These are phyloP conservation scores for Tetrax tetrax DNA, from an alignment of 2,113 vertebrate species.

Conservation along the genomic window DNA sequence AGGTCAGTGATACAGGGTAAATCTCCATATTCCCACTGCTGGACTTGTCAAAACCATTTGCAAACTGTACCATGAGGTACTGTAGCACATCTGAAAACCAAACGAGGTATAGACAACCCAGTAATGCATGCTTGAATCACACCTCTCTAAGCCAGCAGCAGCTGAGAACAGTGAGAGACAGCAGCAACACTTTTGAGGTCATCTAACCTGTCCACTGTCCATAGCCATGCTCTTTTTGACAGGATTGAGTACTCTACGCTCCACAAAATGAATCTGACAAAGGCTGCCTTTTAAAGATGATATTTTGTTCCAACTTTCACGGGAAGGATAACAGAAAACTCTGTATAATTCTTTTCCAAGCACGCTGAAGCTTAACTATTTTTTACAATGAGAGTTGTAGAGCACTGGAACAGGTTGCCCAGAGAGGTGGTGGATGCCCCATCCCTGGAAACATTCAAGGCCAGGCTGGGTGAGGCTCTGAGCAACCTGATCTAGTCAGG, in stretches of 20 bases:
- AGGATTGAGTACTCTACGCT: background rate
- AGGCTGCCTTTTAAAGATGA: background rate
- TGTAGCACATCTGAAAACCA: background rate
- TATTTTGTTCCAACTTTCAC: background rate
- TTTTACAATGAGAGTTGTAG: no score
- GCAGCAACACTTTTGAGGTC: background rate
- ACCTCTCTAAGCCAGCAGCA: background rate
- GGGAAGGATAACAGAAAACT: background rate
- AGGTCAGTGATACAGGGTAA: background rate
- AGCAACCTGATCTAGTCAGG: no score
- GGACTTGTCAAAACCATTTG: background rate
- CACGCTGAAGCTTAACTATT: background rate
- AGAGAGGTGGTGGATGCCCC: no score
- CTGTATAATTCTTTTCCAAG: background rate
- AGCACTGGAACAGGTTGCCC: no score
- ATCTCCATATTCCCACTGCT: background rate
- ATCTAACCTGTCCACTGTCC: background rate
- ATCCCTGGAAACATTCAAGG: no score
- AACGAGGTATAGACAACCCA: background rate
- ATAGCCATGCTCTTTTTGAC: background rate
- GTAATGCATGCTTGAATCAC: background rate
- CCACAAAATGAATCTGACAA: background rate
- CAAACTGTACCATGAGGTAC: background rate
- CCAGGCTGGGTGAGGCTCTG: no score
- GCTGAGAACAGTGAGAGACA: background rate